phyloP scores from a whole-genome alignment of 2,888 invertebrate species.

The Pinctada fucata region DNA sequence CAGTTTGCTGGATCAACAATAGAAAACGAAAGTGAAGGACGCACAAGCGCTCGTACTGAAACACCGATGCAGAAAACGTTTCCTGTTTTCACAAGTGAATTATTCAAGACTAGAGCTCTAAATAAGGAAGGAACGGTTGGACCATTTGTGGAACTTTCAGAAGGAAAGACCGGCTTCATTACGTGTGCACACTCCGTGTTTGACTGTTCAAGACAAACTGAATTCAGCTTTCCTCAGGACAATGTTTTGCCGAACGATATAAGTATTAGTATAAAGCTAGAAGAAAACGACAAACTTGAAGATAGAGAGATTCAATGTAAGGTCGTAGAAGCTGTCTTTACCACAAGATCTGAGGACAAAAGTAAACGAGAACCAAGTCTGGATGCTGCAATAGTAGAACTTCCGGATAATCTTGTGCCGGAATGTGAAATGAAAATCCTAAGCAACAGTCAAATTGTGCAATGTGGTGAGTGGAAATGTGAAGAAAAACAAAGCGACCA shows the following conservation, averaged over 20 bases:
- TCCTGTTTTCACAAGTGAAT: neutral
- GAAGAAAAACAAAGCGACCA: too few species aligned
- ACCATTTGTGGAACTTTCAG: neutral
- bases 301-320: neutral
- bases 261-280: neutral
- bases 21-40: neutral
- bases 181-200: constrained; percentile 10
- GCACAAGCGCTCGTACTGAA: neutral
- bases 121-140: constrained; percentile 5
- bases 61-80: neutral
- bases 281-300: neutral
- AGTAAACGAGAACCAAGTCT: neutral
- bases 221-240: neutral
- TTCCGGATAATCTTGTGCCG: neutral
- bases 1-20: neutral
- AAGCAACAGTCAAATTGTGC: neutral
- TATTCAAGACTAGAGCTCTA: neutral
- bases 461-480: neutral
- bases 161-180: neutral
- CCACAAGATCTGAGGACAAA: neutral
- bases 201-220: neutral
- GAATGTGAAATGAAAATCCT: neutral
- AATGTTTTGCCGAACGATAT: neutral
- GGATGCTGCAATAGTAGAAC: neutral
- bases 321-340: neutral